A percentile compares a stretch with the other conserved stretches of the same genome.
These are phyloP conservation scores for Pissodes strobi DNA, from an alignment of 1,140 invertebrate species.

Conservation along the genomic window DNA sequence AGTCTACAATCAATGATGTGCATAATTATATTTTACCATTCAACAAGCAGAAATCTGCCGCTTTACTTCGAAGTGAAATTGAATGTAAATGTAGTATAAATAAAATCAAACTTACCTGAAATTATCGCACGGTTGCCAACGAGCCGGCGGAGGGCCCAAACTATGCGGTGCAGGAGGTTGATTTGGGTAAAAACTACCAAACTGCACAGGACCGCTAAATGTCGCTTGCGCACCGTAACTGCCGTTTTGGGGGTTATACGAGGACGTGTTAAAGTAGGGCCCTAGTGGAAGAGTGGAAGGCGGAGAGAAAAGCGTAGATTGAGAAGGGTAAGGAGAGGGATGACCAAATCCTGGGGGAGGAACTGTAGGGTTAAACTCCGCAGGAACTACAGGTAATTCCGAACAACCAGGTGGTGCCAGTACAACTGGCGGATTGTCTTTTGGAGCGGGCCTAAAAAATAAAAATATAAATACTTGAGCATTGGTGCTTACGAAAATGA, in stretches of 20 bases:
- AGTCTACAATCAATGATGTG: too few species aligned
- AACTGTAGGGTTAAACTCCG: conserved; percentile 31
- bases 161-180: neutral
- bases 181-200: neutral
- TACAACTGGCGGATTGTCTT: neutral
- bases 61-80: too few species aligned
- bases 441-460: too few species aligned
- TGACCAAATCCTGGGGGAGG: conserved; percentile 30
- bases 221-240: neutral
- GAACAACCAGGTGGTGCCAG: neutral
- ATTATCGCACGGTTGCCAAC: too few species aligned
- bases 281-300: neutral
- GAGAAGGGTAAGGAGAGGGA: neutral
- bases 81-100: too few species aligned
- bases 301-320: neutral
- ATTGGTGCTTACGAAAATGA: neutral
- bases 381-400: neutral
- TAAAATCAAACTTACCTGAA: too few species aligned
- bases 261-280: neutral
- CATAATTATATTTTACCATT: too few species aligned
- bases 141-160: too few species aligned
- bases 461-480: too few species aligned
- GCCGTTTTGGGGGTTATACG: too few species aligned
- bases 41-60: too few species aligned
- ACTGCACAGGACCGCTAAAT: neutral